Evolutionary conservation across 2,113 vertebrate species (phyloP), one percentile per base, ranked within the genome.

Genomic region (Riparia riparia): DNA sequence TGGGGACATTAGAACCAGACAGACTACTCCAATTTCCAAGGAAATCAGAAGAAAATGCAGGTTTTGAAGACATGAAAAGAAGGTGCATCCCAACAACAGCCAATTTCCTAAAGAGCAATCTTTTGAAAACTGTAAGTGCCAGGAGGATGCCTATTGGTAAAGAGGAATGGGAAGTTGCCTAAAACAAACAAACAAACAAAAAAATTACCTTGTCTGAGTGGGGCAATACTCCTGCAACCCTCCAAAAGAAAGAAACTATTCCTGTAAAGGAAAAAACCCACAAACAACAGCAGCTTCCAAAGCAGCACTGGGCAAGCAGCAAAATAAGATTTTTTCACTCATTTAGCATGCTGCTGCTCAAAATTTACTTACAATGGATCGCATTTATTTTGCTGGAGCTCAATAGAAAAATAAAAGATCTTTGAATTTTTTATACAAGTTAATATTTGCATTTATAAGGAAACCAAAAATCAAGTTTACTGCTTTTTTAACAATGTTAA

Each of bases 401-500:
- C 25, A 65, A 53, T 0, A 47, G 7, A 5, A 9, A 19, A 45
- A 61, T 49, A 57, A 45, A 42, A 45, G 5, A 2, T 20, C 17
- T 83, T n/a, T 82, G 21, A 49, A 66, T 87, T 82, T 92, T n/a
- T 69, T 63, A 57, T 47, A 12, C 28, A 12, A 53, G 53, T 57
- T 89, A 81, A 56, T 57, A 61, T 77, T 90, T 90, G 64, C 72
- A 58, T 63, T 86, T 77, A 53, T 39, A 80, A 86, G 31, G 47
- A 78, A 88, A 57, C 7, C 22, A 81, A 41, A 83, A 83, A 80
- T 86, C 2, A 0, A 58, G 22, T 86, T 93, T 60, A 71, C 47
- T 86, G 60, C 24, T 41, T 86, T 96, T 93, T 83, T 64, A 73
- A 83, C 72, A 77, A 71, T 7, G 25, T 22, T 90, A 74, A 68